Conservation (phyloP, 2,113 vertebrate species). For the Mixornis gularis region DNA sequence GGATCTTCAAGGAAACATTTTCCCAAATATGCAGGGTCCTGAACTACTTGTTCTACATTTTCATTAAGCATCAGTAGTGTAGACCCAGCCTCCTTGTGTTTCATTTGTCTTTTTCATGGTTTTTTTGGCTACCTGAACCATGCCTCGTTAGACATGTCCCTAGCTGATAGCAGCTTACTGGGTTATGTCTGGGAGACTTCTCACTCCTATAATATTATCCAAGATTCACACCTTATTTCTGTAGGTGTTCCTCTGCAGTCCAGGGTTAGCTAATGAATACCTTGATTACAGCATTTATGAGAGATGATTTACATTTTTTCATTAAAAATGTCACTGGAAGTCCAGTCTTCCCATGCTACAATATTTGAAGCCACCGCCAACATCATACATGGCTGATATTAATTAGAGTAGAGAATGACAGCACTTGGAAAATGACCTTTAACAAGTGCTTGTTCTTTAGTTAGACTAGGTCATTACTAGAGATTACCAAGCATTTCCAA, state of each 20-base stretch:
- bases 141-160: neutral
- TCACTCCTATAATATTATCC: neutral
- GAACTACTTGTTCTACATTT: neutral
- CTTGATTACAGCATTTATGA: constrained; percentile 10
- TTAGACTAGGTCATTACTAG: constrained; percentile 70
- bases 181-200: neutral
- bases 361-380: constrained; percentile 65
- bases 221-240: neutral
- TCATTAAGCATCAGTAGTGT: neutral
- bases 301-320: constrained; percentile 63
- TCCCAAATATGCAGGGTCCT: neutral
- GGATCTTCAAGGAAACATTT: neutral
- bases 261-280: constrained; percentile 29
- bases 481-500: constrained; percentile 57
- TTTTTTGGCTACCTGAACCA: neutral
- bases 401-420: constrained; percentile 79
- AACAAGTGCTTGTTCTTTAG: constrained; percentile 57
- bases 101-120: neutral
- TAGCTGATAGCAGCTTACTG: neutral
- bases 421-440: constrained; percentile 75
- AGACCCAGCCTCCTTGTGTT: neutral
- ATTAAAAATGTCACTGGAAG: constrained; percentile 74
- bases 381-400: constrained; percentile 61
- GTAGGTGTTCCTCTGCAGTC: neutral
- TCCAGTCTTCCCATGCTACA: constrained; percentile 55